Base-by-base conservation (phyloP, 1,140 invertebrate species). In the Cyphomyrmex costatus region DNA sequence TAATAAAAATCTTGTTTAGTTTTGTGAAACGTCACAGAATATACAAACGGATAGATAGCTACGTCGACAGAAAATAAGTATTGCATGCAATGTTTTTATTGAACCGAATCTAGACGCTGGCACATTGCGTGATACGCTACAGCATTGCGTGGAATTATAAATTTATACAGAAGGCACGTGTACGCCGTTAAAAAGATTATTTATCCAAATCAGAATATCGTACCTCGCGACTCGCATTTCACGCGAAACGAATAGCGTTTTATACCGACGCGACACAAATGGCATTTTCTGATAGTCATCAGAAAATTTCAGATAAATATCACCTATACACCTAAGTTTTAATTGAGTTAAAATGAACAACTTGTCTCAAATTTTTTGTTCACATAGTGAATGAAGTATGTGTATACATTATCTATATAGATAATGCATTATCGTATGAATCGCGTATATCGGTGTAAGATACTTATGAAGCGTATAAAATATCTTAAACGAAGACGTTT, bases 171-270 rank as follows among this genome's bases (percentile, higher is more conserved):
- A 56, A 65, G 63, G 76, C 92, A 92, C 88, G 92, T 92, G 88
- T 89, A 73, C 73, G 68, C 77, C 66, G 88, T 89, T 89, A 88
- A 88, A 89, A 87, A 83, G 82, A 90, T 92, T 92, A 88, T 90
- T 91, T 91, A 88, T 92, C 88, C 89, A 92, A 92, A 92, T 91
- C 91, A 88, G 87, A 65, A 86, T 86, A 88, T 88, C 89, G 74
- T 78, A 49, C 70, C 66, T 77, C 68, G 71, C 65, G 36, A 36
- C 71, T 65, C 73, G 73, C 51, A 27, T 68, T 82, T 85, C 71
- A 46, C 30, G 78, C 66, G 66, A 85, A 76, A 80, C 70, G 51
- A 60, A 10, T 60, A 33, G 70, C 60, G 21, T 49, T 87, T 84
- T 30, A 58, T 87, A 66, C 16, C 51, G 6, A 10, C 70, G 36